Conservation (phyloP, 2,797 vertebrate genomes). For the Scomberomorus guttatus region DNA sequence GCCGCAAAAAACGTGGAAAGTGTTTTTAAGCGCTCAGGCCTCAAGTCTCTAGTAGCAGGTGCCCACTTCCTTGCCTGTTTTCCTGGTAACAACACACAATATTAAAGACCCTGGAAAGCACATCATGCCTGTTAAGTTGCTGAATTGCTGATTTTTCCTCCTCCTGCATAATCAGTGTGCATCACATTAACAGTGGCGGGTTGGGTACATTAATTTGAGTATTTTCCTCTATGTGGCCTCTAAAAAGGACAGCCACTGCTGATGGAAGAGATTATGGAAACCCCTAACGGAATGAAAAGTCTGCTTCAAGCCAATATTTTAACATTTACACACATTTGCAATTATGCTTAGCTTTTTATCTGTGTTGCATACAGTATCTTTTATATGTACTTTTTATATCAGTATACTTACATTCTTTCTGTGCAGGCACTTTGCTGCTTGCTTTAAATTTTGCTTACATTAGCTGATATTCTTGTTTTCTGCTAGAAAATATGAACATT, state of each 20-base stretch:
- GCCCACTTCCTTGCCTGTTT: slow-evolving; percentile 27
- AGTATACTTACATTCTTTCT: neutral
- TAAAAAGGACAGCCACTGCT: slow-evolving; percentile 35
- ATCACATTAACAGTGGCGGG: slow-evolving; percentile 40
- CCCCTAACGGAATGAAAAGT: slow-evolving; percentile 7
- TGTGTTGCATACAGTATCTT: slow-evolving; percentile 11
- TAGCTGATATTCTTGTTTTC: too few species aligned
- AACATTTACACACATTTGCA: slow-evolving; percentile 2
- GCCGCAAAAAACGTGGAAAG: slow-evolving; percentile 51
- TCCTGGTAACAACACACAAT: neutral
- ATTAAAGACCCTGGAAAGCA: slow-evolving; percentile 15
- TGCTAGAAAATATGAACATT: too few species aligned
- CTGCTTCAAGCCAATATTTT: neutral
- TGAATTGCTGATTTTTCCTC: slow-evolving; percentile 33
- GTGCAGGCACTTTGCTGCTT: neutral
- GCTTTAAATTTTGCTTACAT: neutral
- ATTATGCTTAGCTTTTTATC: slow-evolving; percentile 9
- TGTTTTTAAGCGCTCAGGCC: slow-evolving; percentile 51
- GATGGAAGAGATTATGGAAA: slow-evolving; percentile 45
- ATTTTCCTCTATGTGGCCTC: slow-evolving; percentile 27
- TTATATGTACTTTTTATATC: neutral
- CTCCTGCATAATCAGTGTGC: slow-evolving; percentile 48
- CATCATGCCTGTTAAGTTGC: slow-evolving; percentile 29
- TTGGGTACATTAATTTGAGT: slow-evolving; percentile 34
- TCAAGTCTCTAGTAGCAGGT: slow-evolving; percentile 29